These are phyloP conservation scores for Eremobia ochroleuca DNA, from an alignment of 2,888 invertebrate genomes.

Conservation along the genomic window DNA sequence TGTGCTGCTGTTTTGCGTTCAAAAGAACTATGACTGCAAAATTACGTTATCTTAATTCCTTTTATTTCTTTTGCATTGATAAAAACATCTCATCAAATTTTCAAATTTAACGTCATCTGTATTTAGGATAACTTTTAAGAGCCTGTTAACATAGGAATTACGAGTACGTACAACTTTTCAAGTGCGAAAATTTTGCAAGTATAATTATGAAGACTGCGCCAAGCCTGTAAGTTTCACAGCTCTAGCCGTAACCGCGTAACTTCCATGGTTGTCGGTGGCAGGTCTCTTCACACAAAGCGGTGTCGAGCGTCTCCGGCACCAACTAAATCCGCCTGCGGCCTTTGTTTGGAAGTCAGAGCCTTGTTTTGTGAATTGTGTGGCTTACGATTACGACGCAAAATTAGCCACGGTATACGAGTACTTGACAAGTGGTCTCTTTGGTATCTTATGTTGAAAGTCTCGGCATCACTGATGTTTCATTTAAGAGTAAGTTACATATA, in stretches of 20 bases:
- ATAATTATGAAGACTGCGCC: neutral
- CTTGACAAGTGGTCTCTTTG: neutral
- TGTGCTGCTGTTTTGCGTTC: neutral
- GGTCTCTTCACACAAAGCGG: constrained; percentile 24
- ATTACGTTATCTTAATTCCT: neutral
- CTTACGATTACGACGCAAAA: neutral
- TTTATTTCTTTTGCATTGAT: neutral
- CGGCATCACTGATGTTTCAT: neutral
- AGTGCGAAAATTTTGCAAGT: neutral
- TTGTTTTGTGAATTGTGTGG: neutral
- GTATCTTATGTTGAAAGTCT: neutral
- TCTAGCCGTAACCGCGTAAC: constrained; percentile 8
- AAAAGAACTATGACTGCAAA: neutral
- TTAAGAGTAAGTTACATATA: neutral
- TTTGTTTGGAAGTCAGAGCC: constrained; percentile 10
- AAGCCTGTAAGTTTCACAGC: constrained; percentile 4
- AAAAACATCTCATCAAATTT: neutral
- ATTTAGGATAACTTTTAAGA: neutral
- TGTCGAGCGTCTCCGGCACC: neutral
- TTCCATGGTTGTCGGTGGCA: constrained; percentile 24
- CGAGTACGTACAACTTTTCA: neutral
- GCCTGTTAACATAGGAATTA: neutral
- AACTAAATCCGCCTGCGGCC: neutral
- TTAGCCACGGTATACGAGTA: neutral
- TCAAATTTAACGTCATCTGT: neutral